These are phyloP conservation scores for Apis florea DNA, from an alignment of 1,140 invertebrate genomes.

Conservation along the genomic window DNA sequence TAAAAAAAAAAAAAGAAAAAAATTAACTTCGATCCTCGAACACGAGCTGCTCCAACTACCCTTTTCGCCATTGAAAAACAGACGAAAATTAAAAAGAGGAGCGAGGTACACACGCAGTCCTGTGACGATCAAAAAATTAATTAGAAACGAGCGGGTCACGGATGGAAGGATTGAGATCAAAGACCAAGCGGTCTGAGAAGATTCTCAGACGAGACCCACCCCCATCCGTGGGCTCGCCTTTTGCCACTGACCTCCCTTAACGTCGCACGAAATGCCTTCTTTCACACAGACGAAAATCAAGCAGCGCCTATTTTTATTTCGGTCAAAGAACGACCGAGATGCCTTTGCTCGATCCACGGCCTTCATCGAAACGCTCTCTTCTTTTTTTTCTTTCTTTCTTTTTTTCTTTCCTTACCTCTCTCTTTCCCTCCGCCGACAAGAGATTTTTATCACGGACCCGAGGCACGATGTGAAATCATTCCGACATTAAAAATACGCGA, in stretches of 20 bases:
- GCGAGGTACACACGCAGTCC: neutral
- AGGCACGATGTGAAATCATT: neutral
- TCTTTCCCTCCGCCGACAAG: neutral
- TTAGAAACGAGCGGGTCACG: neutral
- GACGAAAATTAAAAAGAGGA: neutral
- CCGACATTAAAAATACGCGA: neutral
- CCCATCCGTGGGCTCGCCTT: slow-evolving; percentile 27
- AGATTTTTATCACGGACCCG: neutral
- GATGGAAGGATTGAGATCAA: neutral
- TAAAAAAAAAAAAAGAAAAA: neutral
- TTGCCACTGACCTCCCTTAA: slow-evolving; percentile 58
- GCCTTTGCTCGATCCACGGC: slow-evolving; percentile 5
- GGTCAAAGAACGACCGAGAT: slow-evolving; percentile 36
- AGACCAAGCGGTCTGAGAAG: slow-evolving; percentile 4
- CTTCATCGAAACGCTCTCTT: neutral
- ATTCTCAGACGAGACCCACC: slow-evolving; percentile 36
- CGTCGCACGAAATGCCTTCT: slow-evolving; percentile 24
- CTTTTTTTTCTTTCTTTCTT: neutral
- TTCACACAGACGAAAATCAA: slow-evolving; percentile 42
- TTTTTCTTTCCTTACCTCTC: neutral
- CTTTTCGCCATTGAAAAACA: neutral
- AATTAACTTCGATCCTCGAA: neutral
- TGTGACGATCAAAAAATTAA: slow-evolving; percentile 7
- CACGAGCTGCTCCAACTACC: neutral
- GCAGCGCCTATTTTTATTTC: slow-evolving; percentile 34